Base-by-base conservation (phyloP, 1,140 invertebrate species). In the Eupristina koningsbergeri region DNA sequence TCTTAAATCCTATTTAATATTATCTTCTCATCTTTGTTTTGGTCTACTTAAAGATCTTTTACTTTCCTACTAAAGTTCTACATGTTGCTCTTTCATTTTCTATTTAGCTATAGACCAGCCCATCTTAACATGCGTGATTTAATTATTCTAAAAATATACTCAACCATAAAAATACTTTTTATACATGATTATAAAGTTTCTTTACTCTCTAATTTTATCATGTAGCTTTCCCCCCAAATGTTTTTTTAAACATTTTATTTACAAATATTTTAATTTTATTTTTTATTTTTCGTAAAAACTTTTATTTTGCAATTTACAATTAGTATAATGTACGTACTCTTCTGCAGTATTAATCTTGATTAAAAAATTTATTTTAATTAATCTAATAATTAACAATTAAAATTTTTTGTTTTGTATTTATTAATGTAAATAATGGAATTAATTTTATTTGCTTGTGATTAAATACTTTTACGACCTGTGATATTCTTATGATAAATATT, bases 61-160 rank as follows among this genome's bases (percentile, higher is more conserved):
- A n/a, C 36, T 71, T 71, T 71, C 11, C 22, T 41, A n/a, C 36
- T 41, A 41, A 41, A 69, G 26, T 8, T 5, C 26, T 39, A 41
- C 67, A 41, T 9, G 39, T 39, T 34, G 64, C 64, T 67, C 64
- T 36, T 67, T 67, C 34, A 41, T 71, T 71, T n/a, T 71, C 67
- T 36, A n/a, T n/a, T 71, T 71, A 9, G 41, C 36, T 22, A 11
- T 41, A 6, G 36, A n/a, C 13, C 19, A n/a, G 22, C 39, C 19
- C 15, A 71, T 71, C 36, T 9, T 41, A 15, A n/a, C n/a, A 6
- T n/a, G 26, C 3, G 22, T 41, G 39, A 71, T 71, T 71, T 71
- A 22, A 41, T 71, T 41, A 41, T 41, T 71, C 31, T 22, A 67
- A 36, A 13, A 36, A 67, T 36, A 67, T 7, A 11, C 41, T 34